Conservation (phyloP, 2,797 vertebrate genomes). For the Harpagifer antarcticus region DNA sequence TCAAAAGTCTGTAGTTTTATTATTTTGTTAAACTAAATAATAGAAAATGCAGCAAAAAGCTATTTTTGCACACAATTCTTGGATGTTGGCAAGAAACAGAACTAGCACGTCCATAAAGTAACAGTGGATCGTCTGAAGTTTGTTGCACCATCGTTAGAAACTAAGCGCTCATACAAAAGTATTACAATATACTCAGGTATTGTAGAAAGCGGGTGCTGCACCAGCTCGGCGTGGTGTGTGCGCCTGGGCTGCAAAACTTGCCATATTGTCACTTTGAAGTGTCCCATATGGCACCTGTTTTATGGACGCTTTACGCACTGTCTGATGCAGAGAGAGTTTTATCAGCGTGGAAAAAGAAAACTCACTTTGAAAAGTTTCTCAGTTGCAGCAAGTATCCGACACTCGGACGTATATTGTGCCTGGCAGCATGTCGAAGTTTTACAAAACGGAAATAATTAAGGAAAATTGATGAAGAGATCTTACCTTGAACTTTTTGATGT, state of each 20-base stretch:
- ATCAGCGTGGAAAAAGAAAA: slow-evolving; percentile 33
- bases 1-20: slow-evolving; percentile 6
- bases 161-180: slow-evolving; percentile 20
- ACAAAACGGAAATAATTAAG: slow-evolving; percentile 10
- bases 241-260: slow-evolving; percentile 66
- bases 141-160: slow-evolving; percentile 17
- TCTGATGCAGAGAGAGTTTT: slow-evolving; percentile 50
- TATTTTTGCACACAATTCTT: slow-evolving; percentile 24
- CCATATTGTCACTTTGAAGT: slow-evolving; percentile 65
- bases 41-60: neutral
- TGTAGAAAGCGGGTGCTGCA: slow-evolving; percentile 42
- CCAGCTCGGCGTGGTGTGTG: slow-evolving; percentile 38
- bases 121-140: slow-evolving; percentile 49
- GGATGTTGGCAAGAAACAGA: slow-evolving; percentile 10
- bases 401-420: slow-evolving; percentile 15
- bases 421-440: slow-evolving; percentile 63
- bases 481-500: slow-evolving; percentile 97
- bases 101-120: slow-evolving; percentile 46
- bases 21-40: neutral
- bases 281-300: slow-evolving; percentile 78
- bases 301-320: slow-evolving; percentile 59
- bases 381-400: slow-evolving; percentile 36
- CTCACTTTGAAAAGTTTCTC: slow-evolving; percentile 72
- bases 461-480: slow-evolving; percentile 71
- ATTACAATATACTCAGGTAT: slow-evolving; percentile 39